Evolutionary conservation across 2,113 vertebrate species (phyloP).

Genomic region (Acinonyx jubatus): DNA sequence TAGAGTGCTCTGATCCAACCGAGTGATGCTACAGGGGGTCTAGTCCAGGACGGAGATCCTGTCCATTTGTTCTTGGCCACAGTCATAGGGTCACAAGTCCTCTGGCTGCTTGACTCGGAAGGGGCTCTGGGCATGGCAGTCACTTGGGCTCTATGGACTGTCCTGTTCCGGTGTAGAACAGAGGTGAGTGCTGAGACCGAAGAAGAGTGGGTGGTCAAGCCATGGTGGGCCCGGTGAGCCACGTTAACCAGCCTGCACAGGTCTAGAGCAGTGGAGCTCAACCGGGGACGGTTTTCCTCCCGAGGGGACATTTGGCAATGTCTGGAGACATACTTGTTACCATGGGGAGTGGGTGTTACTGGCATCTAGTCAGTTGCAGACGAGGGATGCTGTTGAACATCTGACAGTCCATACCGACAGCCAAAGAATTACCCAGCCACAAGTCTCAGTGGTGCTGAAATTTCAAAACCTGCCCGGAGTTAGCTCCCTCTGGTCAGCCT

Average conservation of each 20-base stretch:
- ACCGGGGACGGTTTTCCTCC: not conserved
- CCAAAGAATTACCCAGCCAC: not conserved
- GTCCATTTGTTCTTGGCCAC: not conserved
- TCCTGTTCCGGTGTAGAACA: accelerated
- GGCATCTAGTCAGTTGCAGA: too few species aligned
- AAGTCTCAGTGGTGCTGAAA: not conserved
- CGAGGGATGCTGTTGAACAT: accelerated
- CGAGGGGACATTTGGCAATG: not conserved
- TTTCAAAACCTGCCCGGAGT: not conserved
- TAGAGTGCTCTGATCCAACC: not conserved
- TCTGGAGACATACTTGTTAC: not conserved
- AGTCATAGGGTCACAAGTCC: not conserved
- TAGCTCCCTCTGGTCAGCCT: not conserved
- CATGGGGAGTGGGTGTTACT: not conserved
- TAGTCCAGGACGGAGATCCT: not conserved
- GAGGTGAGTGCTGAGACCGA: not conserved
- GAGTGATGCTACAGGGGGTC: not conserved
- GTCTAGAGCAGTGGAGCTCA: not conserved
- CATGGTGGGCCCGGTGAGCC: accelerated
- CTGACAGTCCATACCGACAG: not conserved
- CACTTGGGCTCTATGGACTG: accelerated
- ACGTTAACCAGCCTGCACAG: accelerated
- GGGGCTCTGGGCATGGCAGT: too few species aligned
- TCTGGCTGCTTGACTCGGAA: not conserved
- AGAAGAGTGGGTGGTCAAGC: not conserved